Conservation (phyloP, 2,113 vertebrate species). For the Amblyopsis rosae region DNA sequence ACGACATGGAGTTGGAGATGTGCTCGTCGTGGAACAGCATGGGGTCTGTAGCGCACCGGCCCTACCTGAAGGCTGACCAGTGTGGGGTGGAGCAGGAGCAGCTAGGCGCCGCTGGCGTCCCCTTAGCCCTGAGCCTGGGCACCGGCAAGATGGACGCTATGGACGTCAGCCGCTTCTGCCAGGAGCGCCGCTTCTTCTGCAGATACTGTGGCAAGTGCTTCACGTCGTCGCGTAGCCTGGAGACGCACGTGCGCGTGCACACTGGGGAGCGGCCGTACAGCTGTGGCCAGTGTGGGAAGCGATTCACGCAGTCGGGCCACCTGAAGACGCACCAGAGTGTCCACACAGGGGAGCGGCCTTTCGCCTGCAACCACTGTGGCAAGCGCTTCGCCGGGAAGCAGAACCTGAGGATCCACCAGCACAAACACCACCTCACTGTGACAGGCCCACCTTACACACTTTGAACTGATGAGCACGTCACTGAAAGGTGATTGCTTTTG, state of each 20-base stretch:
- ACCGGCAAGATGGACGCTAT: constrained; percentile 39
- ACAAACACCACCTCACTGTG: constrained; percentile 59
- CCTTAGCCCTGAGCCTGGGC: constrained; percentile 24
- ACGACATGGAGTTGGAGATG: constrained; percentile 48
- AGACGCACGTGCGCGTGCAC: constrained; percentile 74
- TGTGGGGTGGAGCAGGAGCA: constrained; percentile 28
- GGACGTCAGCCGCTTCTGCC: constrained; percentile 53
- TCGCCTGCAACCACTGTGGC: constrained; percentile 69
- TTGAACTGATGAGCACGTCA: not conserved
- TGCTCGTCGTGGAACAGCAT: constrained; percentile 55
- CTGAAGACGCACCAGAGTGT: constrained; percentile 77
- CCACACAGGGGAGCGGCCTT: constrained; percentile 76
- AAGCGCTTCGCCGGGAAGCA: constrained; percentile 78
- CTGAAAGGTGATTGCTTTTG: not conserved
- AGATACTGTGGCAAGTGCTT: constrained; percentile 72
- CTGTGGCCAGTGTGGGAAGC: constrained; percentile 75
- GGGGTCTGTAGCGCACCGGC: constrained; percentile 27
- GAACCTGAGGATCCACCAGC: constrained; percentile 75
- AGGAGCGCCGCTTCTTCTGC: constrained; percentile 63
- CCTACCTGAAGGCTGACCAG: constrained; percentile 41
- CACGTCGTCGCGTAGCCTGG: constrained; percentile 67
- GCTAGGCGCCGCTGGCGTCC: not conserved
- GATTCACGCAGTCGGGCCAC: constrained; percentile 77
- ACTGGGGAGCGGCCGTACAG: constrained; percentile 73
- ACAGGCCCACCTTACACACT: not conserved